A percentile compares a stretch with the other conserved stretches of the same genome.
phyloP scores from a whole-genome alignment of 2,113 vertebrate genomes.

The Paracanthobrama guichenoti region DNA sequence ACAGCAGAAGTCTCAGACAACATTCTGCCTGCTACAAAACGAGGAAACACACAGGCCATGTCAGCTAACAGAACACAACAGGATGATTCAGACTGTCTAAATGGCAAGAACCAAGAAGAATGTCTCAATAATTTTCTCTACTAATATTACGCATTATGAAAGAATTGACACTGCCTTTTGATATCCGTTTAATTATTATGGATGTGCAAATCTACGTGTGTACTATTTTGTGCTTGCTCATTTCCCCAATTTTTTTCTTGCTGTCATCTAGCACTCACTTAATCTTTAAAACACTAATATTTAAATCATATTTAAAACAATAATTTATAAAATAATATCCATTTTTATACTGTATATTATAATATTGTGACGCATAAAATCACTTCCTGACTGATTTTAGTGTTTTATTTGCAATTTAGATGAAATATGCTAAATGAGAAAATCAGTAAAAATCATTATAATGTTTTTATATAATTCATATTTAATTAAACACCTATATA shows the following conservation, averaged over 20 bases:
- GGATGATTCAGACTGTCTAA: neutral
- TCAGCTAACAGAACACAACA: constrained; percentile 3
- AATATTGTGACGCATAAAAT: neutral
- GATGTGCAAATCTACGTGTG: neutral
- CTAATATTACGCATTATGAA: neutral
- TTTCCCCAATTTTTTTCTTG: neutral
- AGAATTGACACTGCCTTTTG: neutral
- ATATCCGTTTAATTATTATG: neutral
- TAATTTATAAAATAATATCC: no score
- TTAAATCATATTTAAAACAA: neutral
- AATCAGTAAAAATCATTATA: no score
- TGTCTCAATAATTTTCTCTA: no score
- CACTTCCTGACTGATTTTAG: neutral
- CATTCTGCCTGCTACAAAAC: constrained; percentile 22
- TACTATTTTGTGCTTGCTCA: neutral
- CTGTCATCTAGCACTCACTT: neutral
- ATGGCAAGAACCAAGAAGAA: neutral
- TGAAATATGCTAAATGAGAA: neutral
- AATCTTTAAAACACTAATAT: neutral
- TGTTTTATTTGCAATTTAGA: neutral
- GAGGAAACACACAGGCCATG: neutral
- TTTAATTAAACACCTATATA: neutral
- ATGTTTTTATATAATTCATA: neutral
- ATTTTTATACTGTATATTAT: neutral
- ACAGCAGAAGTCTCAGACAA: neutral